Evolutionary conservation across 2,113 vertebrate genomes (phyloP).

Genomic region (Dendrocopos noguchii): DNA sequence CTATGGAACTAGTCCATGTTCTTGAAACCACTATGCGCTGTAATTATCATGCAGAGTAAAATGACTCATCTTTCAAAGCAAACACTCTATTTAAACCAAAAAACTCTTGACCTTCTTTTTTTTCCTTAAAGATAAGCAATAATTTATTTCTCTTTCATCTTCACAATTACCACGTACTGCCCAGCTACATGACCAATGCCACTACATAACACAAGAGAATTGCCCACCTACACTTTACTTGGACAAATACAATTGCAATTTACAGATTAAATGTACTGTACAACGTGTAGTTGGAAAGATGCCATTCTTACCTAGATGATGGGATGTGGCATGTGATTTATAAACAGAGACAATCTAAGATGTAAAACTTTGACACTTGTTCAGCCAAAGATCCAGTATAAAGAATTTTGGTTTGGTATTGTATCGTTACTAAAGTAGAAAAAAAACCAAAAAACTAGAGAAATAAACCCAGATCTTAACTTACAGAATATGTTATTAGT

Average conservation of each 20-base stretch:
- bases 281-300: conserved; percentile 78
- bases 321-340: conserved; percentile 62
- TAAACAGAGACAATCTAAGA: conserved; percentile 60
- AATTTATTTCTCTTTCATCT: conserved; percentile 90
- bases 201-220: conserved; percentile 87
- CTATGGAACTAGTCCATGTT: background rate
- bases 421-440: conserved; percentile 78
- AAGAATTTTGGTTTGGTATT: conserved; percentile 77
- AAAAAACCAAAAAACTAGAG: conserved; percentile 77
- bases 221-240: conserved; percentile 87
- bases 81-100: conserved; percentile 70
- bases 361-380: conserved; percentile 44
- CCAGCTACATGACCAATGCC: conserved; percentile 88
- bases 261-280: conserved; percentile 88
- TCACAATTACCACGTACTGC: conserved; percentile 92
- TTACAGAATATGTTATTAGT: conserved; percentile 68
- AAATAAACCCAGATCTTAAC: conserved; percentile 77
- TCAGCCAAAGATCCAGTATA: conserved; percentile 75
- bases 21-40: conserved; percentile 7
- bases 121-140: conserved; percentile 83
- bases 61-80: conserved; percentile 38
- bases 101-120: conserved; percentile 38
- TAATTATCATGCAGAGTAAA: background rate
- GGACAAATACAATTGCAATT: conserved; percentile 86
- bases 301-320: conserved; percentile 63